phyloP scores from a whole-genome alignment of 2,113 vertebrate genomes.

The Petromus typicus region DNA sequence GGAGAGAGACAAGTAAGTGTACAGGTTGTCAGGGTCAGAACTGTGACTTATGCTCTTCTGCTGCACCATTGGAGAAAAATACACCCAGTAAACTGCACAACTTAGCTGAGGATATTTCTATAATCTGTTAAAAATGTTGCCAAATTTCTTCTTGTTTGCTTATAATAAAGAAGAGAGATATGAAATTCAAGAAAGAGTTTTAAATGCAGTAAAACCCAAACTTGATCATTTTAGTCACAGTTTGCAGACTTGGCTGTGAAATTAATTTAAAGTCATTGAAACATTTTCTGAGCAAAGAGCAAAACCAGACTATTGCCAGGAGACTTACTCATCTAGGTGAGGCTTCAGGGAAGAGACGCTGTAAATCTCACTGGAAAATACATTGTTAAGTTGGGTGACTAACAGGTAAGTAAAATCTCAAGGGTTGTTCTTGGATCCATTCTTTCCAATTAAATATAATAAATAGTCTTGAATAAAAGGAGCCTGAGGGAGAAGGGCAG shows the following conservation, averaged over 20 bases:
- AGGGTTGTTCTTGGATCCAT: background rate
- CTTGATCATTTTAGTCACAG: background rate
- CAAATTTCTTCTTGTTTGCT: background rate
- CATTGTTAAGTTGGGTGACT: background rate
- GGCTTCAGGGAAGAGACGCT: background rate
- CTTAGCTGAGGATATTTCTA: background rate
- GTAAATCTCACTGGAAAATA: background rate
- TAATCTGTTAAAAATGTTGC: background rate
- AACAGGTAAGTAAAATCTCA: background rate
- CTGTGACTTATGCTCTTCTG: background rate
- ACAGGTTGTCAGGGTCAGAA: background rate
- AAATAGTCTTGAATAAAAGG: background rate
- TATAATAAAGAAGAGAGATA: background rate
- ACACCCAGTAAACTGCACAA: background rate
- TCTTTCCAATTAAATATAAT: background rate
- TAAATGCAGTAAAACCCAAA: background rate
- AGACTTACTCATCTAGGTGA: background rate
- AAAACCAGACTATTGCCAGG: background rate
- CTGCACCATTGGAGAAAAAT: background rate
- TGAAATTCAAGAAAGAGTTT: background rate
- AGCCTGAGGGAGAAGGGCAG: background rate
- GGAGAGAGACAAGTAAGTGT: background rate
- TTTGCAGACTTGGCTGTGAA: background rate
- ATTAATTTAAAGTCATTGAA: background rate
- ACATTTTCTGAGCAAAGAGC: background rate